Evolutionary conservation across 92 coral and sea anemone species (phyloP).

Genomic region (Blastomussa wellsi): DNA sequence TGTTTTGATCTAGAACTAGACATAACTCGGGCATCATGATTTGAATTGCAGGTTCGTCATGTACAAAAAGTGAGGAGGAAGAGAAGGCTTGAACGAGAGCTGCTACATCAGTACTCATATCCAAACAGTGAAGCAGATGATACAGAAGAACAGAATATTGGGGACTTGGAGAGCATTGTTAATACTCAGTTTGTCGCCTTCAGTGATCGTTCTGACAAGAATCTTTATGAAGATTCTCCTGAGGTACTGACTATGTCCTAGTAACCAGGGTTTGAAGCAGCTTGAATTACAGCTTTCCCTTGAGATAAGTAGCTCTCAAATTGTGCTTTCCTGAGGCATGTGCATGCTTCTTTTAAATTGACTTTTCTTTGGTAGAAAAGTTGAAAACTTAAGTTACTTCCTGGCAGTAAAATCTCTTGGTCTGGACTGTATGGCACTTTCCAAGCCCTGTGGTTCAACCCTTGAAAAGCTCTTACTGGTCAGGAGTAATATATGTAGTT

Average conservation of each 20-base stretch:
- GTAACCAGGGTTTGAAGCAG: too few relatives aligned
- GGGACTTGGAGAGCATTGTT: slow-evolving; percentile 74
- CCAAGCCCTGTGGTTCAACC: too few relatives aligned
- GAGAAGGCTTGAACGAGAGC: slow-evolving; percentile 77
- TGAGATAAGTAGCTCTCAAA: too few relatives aligned
- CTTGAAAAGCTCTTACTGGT: neutral
- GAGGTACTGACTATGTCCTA: slow-evolving; percentile 46
- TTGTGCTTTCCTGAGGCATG: too few relatives aligned
- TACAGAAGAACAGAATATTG: slow-evolving; percentile 60
- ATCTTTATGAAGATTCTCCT: slow-evolving; percentile 65
- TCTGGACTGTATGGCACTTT: too few relatives aligned
- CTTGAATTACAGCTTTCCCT: too few relatives aligned
- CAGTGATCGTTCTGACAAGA: slow-evolving; percentile 67
- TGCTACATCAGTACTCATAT: slow-evolving; percentile 78
- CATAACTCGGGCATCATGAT: neutral
- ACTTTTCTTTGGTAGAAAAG: too few relatives aligned
- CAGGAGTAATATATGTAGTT: too few relatives aligned
- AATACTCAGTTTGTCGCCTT: slow-evolving; percentile 64
- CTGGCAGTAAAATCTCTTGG: too few relatives aligned
- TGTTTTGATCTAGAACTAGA: neutral
- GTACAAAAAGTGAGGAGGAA: slow-evolving; percentile 73
- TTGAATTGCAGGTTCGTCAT: slow-evolving; percentile 61
- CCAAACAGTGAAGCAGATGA: slow-evolving; percentile 88
- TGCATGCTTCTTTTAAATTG: too few relatives aligned
- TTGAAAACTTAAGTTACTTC: too few relatives aligned